phyloP scores from a whole-genome alignment of 2,888 invertebrate species.

The Carpatolechia fugitivella region DNA sequence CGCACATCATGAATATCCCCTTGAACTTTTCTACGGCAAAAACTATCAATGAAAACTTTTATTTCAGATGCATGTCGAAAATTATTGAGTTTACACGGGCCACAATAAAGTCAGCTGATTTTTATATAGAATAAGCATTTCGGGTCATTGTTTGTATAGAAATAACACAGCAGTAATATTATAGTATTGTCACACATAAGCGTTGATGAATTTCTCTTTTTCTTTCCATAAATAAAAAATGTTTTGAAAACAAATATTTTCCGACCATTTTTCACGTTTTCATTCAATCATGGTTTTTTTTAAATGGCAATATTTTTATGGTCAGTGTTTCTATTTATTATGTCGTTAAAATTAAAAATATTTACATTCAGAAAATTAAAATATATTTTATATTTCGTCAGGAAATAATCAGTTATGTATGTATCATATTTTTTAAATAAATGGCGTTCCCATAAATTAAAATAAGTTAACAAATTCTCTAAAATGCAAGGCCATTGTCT shows the following conservation, averaged over 20 bases:
- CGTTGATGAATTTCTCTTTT: not conserved
- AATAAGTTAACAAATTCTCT: too few species aligned
- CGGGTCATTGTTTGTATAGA: not conserved
- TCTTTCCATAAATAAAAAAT: slow-evolving; percentile 15
- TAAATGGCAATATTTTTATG: not conserved
- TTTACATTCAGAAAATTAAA: not conserved
- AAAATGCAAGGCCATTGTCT: not conserved
- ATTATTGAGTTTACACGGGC: not conserved
- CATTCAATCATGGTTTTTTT: slow-evolving; percentile 13
- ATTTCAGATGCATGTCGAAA: not conserved
- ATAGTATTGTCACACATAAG: slow-evolving; percentile 18
- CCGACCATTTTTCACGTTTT: slow-evolving; percentile 32
- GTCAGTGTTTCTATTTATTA: not conserved
- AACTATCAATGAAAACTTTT: not conserved
- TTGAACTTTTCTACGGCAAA: slow-evolving; percentile 12
- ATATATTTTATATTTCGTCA: not conserved
- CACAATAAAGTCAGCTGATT: slow-evolving; percentile 25
- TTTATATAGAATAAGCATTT: slow-evolving; percentile 21
- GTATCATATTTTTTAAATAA: too few species aligned
- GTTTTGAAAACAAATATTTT: slow-evolving; percentile 30
- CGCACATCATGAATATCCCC: slow-evolving; percentile 30
- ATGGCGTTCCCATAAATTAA: too few species aligned
- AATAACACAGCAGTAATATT: not conserved
- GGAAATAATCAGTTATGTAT: too few species aligned
- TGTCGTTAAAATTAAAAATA: not conserved